Evolutionary conservation across 35 echinoderm and acorn worm species (phyloP), one percentile per base, ranked within the genome.

Genomic region (Heliocidaris erythrogramma): DNA sequence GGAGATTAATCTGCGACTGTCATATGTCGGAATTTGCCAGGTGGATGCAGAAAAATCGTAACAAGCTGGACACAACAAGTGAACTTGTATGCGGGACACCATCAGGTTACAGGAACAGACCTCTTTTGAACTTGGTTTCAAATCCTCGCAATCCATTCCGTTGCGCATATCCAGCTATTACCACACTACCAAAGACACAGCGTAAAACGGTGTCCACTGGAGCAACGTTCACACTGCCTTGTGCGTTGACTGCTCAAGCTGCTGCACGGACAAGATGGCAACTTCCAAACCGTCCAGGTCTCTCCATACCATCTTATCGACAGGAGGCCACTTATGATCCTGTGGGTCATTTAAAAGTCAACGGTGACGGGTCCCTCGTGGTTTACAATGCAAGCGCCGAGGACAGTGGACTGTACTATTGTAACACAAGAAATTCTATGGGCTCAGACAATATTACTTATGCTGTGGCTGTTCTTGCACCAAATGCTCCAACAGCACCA

Each of bases 1-100:
- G 94, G 29, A 91, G 86, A 85, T 89, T 99, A 31, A 96, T 92
- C 9, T 99, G 98, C 85, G 97, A 98, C 61, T 98, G 97, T 85
- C 92, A 94, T 8, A 60, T 98, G 53, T 30, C n/a, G 17, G 85
- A 88, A 31, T 98, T 98, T 95, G 92, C 94, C 47, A 87, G 95
- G 61, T 98, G 96, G 96, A 65, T 98, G 18, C 86, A 93, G 61
- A 14, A 50, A 50, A 95, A 98, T 60, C 59, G 92, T 1, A 78
- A 94, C 2, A 96, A 88, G n/a, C 86, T 98, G 60, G 97, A 98
- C 24, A 85, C 78, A 48, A 56, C 94, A 47, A 90, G 60, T 87
- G 97, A 98, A 30, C 29, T 98, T 49, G 52, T 49, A 10, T 98
- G 97, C 49, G 92, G 59, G 9, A 42, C 94, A 30, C 97, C 97